Evolutionary conservation across 2,113 vertebrate species (phyloP).

Genomic region (Onychostoma macrolepis): DNA sequence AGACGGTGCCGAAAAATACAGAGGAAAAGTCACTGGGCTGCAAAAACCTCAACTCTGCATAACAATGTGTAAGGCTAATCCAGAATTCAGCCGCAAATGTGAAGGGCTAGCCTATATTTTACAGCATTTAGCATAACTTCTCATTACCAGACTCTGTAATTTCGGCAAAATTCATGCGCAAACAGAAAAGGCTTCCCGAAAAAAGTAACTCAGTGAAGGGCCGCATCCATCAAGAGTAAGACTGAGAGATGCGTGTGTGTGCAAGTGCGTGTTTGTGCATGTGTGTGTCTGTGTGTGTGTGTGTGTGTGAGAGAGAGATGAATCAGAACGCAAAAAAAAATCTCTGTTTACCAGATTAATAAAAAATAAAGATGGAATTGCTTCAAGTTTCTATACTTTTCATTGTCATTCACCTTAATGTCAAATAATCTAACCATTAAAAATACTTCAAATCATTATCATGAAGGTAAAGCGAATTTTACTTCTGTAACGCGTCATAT

Average conservation of each 20-base stretch:
- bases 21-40: slow-evolving; percentile 50
- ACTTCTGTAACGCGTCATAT: background rate
- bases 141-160: slow-evolving; percentile 76
- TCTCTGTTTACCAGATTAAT: background rate
- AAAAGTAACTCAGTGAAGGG: slow-evolving; percentile 57
- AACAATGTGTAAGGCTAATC: slow-evolving; percentile 76
- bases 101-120: slow-evolving; percentile 76
- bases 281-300: background rate
- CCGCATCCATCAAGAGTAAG: slow-evolving; percentile 20
- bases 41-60: slow-evolving; percentile 73
- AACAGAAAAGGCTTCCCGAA: slow-evolving; percentile 68
- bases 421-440: background rate
- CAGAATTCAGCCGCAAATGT: slow-evolving; percentile 67
- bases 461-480: background rate
- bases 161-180: slow-evolving; percentile 66
- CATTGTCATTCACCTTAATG: background rate
- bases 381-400: background rate
- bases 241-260: background rate
- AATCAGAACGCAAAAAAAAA: background rate
- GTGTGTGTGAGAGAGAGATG: background rate
- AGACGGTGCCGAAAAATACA: slow-evolving; percentile 59
- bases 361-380: background rate
- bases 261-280: background rate
- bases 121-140: slow-evolving; percentile 78
- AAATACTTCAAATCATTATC: background rate